Percentiles rank a stretch among this genome's conserved stretches.
These are phyloP conservation scores for Tetrao urogallus DNA, from an alignment of 2,113 vertebrate genomes.

Conservation along the genomic window DNA sequence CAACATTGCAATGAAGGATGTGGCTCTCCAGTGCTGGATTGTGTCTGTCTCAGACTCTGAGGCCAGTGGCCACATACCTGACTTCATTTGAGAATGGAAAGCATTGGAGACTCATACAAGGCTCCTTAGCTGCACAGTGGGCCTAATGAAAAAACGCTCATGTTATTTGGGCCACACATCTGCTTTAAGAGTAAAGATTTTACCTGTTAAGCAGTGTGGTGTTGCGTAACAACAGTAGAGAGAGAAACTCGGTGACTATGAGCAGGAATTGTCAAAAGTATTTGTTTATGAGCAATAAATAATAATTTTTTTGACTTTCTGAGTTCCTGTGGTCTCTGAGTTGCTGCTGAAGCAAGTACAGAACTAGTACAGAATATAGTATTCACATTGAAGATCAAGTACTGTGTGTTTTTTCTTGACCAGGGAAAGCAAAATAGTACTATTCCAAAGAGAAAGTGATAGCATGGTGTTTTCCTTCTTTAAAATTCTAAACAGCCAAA, in stretches of 20 bases:
- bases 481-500: not conserved
- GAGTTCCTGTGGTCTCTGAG: not conserved
- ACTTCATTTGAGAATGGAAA: not conserved
- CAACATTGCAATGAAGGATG: not conserved
- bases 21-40: not conserved
- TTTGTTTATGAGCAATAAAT: not conserved
- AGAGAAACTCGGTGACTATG: not conserved
- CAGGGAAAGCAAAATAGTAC: not conserved
- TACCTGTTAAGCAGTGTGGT: not conserved
- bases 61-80: fast-evolving
- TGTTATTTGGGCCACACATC: not conserved
- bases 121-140: fast-evolving
- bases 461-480: not conserved
- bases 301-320: not conserved
- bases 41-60: not conserved
- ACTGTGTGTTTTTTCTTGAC: not conserved
- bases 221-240: no score
- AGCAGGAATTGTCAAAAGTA: not conserved
- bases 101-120: not conserved
- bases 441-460: not conserved
- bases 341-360: not conserved
- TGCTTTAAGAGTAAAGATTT: not conserved
- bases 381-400: not conserved
- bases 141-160: not conserved
- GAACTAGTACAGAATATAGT: not conserved